Evolutionary conservation across 2,888 invertebrate genomes (phyloP).

Genomic region (Oeneis ivallda): DNA sequence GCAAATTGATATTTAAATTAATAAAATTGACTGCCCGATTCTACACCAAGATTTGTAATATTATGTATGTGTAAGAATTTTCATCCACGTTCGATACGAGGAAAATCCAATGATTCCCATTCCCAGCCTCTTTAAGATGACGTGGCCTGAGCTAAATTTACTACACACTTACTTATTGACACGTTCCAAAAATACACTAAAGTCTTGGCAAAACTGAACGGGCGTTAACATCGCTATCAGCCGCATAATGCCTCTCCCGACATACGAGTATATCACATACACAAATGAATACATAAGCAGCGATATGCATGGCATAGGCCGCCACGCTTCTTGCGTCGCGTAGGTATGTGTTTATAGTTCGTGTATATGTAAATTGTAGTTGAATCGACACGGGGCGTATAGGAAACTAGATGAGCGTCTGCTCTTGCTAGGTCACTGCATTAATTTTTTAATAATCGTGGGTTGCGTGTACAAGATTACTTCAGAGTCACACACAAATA

Average conservation of each 20-base stretch:
- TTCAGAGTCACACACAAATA: too few relatives aligned
- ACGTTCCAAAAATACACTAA: slow-evolving; percentile 78
- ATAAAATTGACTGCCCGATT: not conserved
- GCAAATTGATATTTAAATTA: too few relatives aligned
- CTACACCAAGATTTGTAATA: not conserved
- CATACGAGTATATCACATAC: slow-evolving; percentile 34
- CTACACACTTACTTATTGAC: slow-evolving; percentile 81
- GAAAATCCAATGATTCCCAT: slow-evolving; percentile 70
- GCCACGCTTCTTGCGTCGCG: slow-evolving; percentile 45
- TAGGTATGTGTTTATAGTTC: slow-evolving; percentile 23
- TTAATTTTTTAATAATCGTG: not conserved
- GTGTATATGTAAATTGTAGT: slow-evolving; percentile 35
- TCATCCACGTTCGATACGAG: slow-evolving; percentile 40
- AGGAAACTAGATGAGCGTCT: slow-evolving; percentile 42
- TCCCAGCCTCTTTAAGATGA: slow-evolving; percentile 63
- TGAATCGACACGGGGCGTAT: slow-evolving; percentile 34
- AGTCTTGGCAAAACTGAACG: slow-evolving; percentile 80
- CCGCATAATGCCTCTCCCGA: slow-evolving; percentile 65
- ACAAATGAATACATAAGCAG: slow-evolving; percentile 27
- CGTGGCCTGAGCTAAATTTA: slow-evolving; percentile 76
- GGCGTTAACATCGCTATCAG: slow-evolving; percentile 80
- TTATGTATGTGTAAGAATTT: not conserved
- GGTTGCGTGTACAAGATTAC: too few relatives aligned
- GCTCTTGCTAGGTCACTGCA: slow-evolving; percentile 43
- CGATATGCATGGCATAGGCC: slow-evolving; percentile 37